Evolutionary conservation across 2,888 invertebrate genomes (phyloP).

Genomic region (Cenopis cana): DNA sequence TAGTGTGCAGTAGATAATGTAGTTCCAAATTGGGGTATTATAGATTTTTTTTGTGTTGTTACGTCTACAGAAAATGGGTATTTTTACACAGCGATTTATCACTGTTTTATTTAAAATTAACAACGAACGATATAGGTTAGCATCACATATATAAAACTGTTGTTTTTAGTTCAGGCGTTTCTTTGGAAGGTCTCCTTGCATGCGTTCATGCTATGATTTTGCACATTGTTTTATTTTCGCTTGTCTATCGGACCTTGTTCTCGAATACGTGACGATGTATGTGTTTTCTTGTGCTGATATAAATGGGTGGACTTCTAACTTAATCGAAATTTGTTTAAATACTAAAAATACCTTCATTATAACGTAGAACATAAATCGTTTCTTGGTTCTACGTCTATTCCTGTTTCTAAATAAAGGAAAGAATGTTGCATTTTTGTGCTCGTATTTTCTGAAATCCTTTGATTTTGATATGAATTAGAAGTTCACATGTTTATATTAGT

Average conservation of each 20-base stretch:
- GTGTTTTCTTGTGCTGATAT: background rate
- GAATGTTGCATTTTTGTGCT: background rate
- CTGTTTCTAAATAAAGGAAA: too few species aligned
- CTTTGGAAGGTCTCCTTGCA: conserved; percentile 52
- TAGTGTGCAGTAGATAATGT: background rate
- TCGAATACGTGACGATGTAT: conserved; percentile 8
- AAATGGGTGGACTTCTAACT: conserved; percentile 6
- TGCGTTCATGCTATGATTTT: conserved; percentile 57
- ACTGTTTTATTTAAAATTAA: background rate
- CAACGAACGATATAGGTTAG: background rate
- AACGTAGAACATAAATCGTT: background rate
- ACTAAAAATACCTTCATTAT: background rate
- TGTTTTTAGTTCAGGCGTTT: conserved; percentile 4
- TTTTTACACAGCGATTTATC: background rate
- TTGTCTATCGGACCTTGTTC: conserved; percentile 80
- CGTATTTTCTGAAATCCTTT: background rate
- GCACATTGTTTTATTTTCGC: conserved; percentile 56
- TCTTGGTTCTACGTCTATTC: background rate
- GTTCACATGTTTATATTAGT: conserved; percentile 11
- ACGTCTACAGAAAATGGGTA: background rate
- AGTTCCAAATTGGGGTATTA: background rate
- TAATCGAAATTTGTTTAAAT: too few species aligned
- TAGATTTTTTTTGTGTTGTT: background rate
- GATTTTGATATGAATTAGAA: conserved; percentile 18
- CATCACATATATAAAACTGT: background rate